Base-by-base conservation (phyloP, 2,113 vertebrate genomes). In the Cheilinus undulatus region DNA sequence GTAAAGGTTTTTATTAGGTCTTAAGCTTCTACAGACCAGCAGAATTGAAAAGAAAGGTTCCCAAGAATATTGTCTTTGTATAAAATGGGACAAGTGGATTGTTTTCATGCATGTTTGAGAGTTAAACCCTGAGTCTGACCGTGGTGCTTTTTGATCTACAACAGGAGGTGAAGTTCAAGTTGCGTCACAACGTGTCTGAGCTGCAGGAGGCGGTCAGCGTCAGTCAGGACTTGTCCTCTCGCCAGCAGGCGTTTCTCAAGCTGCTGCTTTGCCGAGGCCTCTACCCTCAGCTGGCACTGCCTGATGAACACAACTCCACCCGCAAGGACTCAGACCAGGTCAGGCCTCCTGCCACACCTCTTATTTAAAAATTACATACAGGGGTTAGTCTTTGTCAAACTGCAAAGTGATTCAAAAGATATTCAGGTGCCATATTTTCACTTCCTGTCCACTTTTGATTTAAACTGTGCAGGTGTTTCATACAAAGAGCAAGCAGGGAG, bases 291-390 rank as follows among this genome's bases (percentile, higher is more conserved):
- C 91, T 98, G 64, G 96, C 96, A 0, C 7, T 95, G 49, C 94
- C 97, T 0, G 97, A 99, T n/a, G 92, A 87, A 0, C 94, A 96
- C 92, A 98, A 99, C 83, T 63, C 92, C 14, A 80, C 88, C 71
- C 95, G 97, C 54, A 97, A 95, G 69, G 95, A 97, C 83, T 97
- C 97, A 0, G 97, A 99, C 2, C 97, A 99, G 96, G 97, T 96
- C 30, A 13, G 81, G 0, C 1, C 1, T 32, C 56, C 5, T 3
- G 17, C 50, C 45, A 12, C 52, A 17, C 24, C 1, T 4, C 5
- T 2, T 0, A 5, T 20, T 50, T 20, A 4, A 23, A 13, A 23
- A 0, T 27, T 19, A 52, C 13, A 22, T 12, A 12, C n/a, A 23
- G 8, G 5, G n/a, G 3, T 6, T 1, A 5, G 19, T 12, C 2